Conservation (phyloP, 2,888 invertebrate genomes). For the Drosophila quasianomalipes region DNA sequence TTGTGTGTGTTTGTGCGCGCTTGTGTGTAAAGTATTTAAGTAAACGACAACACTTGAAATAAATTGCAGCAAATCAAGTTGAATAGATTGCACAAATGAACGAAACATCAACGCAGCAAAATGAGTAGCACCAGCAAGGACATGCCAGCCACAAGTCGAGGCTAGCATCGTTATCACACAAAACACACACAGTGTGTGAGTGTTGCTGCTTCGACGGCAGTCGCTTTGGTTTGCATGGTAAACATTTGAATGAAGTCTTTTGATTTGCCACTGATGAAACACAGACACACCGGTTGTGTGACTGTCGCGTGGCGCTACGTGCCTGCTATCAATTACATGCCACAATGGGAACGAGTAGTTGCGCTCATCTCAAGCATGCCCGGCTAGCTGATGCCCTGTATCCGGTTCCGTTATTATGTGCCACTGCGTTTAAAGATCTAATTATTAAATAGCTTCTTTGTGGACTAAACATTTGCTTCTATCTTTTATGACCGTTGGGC, state of each 20-base stretch:
- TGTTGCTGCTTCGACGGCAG: conserved; percentile 13
- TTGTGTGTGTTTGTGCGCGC: conserved; percentile 9
- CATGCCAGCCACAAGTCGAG: conserved; percentile 36
- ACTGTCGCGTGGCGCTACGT: conserved; percentile 40
- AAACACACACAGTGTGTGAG: conserved; percentile 9
- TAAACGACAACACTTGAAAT: conserved; percentile 80
- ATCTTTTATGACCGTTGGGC: neutral
- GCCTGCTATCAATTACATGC: conserved; percentile 51
- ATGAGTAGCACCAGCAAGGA: conserved; percentile 44
- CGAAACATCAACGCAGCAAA: conserved; percentile 61
- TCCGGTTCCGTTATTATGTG: neutral
- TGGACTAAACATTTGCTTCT: neutral
- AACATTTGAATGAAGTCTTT: conserved; percentile 48
- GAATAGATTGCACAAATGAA: conserved; percentile 78
- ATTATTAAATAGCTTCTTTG: neutral
- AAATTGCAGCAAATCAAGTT: conserved; percentile 83
- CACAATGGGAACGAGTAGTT: conserved; percentile 31
- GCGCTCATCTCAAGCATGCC: neutral
- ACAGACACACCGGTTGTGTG: conserved; percentile 17
- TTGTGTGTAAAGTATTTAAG: conserved; percentile 69
- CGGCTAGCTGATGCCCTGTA: conserved; percentile 16
- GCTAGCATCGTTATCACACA: conserved; percentile 42
- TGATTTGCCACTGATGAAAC: conserved; percentile 55
- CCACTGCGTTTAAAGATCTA: neutral
- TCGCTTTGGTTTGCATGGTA: conserved; percentile 36